Percentiles rank a stretch among this genome's conserved stretches.
Conservation (phyloP, 2,888 invertebrate species). For the Auanema sp. region DNA sequence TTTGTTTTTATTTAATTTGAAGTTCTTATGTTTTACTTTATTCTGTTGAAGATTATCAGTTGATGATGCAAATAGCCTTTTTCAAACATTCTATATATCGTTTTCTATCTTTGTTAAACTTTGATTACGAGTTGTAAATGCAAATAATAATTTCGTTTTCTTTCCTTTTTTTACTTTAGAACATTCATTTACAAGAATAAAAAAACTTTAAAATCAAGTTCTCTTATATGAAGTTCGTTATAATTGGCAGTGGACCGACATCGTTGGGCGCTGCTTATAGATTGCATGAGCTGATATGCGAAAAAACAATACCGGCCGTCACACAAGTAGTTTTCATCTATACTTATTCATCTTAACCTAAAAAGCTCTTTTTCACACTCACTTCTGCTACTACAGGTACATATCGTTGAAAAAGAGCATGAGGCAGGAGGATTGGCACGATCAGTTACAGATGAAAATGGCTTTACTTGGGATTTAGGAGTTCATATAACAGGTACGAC, state of each 20-base stretch:
- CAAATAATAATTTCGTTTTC: too few relatives aligned
- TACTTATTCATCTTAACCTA: not conserved
- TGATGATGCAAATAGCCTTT: too few relatives aligned
- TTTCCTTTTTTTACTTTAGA: too few relatives aligned
- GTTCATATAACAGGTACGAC: conserved; percentile 29
- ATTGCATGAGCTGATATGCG: conserved; percentile 23
- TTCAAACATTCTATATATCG: too few relatives aligned
- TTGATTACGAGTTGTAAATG: too few relatives aligned
- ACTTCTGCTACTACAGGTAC: conserved; percentile 23
- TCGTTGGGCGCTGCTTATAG: conserved; percentile 32
- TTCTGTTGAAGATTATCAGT: too few relatives aligned
- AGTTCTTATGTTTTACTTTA: too few relatives aligned
- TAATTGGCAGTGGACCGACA: conserved; percentile 39
- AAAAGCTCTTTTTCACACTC: not conserved
- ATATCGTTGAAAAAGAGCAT: conserved; percentile 27
- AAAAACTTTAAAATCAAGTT: too few relatives aligned
- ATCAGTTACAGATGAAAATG: conserved; percentile 26
- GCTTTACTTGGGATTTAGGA: conserved; percentile 37
- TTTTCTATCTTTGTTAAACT: too few relatives aligned
- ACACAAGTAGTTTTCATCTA: conserved; percentile 9
- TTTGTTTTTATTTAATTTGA: too few relatives aligned
- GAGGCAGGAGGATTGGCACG: conserved; percentile 31
- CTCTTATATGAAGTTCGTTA: conserved; percentile 24
- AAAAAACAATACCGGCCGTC: conserved; percentile 12
- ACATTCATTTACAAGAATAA: too few relatives aligned